Evolutionary conservation across 2,797 vertebrate species (phyloP), one percentile per base, ranked within the genome.

Genomic region (Oceanodroma leucorhoa): DNA sequence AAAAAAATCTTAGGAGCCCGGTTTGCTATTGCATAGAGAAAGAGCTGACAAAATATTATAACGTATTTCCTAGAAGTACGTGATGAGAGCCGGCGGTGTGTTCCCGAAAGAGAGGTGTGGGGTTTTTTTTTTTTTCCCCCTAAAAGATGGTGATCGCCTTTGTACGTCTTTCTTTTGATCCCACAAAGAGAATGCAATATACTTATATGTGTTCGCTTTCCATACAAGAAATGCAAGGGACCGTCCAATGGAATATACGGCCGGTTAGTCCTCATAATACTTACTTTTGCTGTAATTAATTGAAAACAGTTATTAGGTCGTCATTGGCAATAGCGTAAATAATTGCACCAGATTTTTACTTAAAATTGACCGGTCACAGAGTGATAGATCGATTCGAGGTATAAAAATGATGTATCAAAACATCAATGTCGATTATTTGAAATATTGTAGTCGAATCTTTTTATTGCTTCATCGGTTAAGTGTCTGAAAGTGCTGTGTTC

Each of bases 391-490:
- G 96, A 98, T 98, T 97, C 79, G 81, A 97, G 97, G 97, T 97
- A 97, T 97, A 97, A 98, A 98, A 98, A 97, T 97, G 97, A 98
- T 98, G 96, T 98, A 98, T 98, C 97, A 98, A 98, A 98, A 98
- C 97, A 98, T 98, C 97, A 97, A 97, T 98, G 98, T 97, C 98
- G 98, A 98, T 98, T 98, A 98, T 98, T 97, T 98, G 98, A 98
- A 98, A 98, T 98, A 98, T 97, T 97, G 98, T 97, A 97, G 98
- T 98, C 93, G 95, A 98, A 97, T 96, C 97, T 98, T 98, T 98
- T 98, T 97, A 98, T 98, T 98, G 97, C 97, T 97, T 97, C 97
- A 97, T 98, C 97, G 97, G 98, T 98, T 97, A 98, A 98, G 97
- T 97, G 98, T 98, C 98, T 98, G 97, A 97, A 98, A 98, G 96